Conservation (phyloP, 2,797 vertebrate genomes). For the Microctenopoma steveboyesi region DNA sequence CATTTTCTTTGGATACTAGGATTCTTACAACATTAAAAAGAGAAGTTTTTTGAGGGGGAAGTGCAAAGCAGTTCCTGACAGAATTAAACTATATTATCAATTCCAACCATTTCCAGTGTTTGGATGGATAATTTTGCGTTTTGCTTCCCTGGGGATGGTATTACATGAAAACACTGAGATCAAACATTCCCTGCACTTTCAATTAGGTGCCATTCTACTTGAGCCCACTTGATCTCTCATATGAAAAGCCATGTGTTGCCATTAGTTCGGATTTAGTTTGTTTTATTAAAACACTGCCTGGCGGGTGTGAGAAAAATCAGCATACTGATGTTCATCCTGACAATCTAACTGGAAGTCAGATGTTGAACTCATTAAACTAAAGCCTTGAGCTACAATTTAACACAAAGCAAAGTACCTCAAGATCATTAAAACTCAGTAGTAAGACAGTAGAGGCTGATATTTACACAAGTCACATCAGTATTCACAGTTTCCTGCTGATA, state of each 20-base stretch:
- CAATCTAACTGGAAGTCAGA: slow-evolving; percentile 40
- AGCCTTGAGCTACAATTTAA: slow-evolving; percentile 27
- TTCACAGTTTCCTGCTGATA: not conserved
- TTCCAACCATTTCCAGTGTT: slow-evolving; percentile 41
- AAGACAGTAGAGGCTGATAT: not conserved
- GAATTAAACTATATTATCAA: slow-evolving; percentile 32
- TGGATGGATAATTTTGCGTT: slow-evolving; percentile 20
- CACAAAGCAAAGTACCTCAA: not conserved
- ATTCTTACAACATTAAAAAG: slow-evolving; percentile 2
- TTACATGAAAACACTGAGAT: slow-evolving; percentile 64
- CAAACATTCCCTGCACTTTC: slow-evolving; percentile 63
- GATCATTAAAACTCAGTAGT: not conserved
- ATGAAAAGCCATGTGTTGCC: slow-evolving; percentile 57
- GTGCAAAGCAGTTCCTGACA: slow-evolving; percentile 26
- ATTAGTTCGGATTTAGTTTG: slow-evolving; percentile 65
- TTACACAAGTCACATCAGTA: slow-evolving; percentile 6
- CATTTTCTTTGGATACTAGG: not conserved
- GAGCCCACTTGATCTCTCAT: slow-evolving; percentile 63
- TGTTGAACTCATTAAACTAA: slow-evolving; percentile 43
- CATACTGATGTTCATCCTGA: slow-evolving; percentile 28
- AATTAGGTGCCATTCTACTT: slow-evolving; percentile 62
- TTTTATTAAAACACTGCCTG: slow-evolving; percentile 68
- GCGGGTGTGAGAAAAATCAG: slow-evolving; percentile 43
- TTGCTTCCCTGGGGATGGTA: slow-evolving; percentile 41
- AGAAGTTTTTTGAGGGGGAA: not conserved